Conservation (phyloP, 2,797 vertebrate genomes). For the Anolis apletophallus region DNA sequence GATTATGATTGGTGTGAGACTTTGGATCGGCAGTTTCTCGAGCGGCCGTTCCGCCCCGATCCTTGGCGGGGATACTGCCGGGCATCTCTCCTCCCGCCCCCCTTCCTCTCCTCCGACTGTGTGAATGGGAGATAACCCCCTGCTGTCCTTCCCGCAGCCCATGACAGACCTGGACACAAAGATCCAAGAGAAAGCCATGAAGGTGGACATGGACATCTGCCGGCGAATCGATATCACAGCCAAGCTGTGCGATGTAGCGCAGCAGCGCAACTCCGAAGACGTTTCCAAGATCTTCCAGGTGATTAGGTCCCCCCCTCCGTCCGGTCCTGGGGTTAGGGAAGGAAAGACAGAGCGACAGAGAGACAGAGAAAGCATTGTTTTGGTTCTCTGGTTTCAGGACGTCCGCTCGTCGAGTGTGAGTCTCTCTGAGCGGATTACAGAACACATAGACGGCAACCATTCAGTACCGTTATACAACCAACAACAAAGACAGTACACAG, state of each 20-base stretch:
- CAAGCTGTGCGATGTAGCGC: constrained; percentile 97
- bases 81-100: constrained; percentile 57
- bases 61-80: constrained; percentile 61
- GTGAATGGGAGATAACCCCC: constrained; percentile 75
- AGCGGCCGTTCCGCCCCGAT: background rate
- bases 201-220: constrained; percentile 99
- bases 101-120: constrained; percentile 56
- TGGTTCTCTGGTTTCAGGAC: background rate
- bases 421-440: too few species aligned
- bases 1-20: background rate
- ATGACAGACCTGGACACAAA: constrained; percentile 97
- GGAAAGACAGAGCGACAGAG: background rate
- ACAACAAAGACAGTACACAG: too few species aligned
- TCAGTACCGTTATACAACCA: too few species aligned
- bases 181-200: constrained; percentile 99
- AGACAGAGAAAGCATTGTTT: constrained; percentile 46
- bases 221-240: constrained; percentile 98
- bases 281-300: constrained; percentile 97
- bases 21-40: constrained; percentile 27
- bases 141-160: constrained; percentile 88
- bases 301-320: constrained; percentile 74
- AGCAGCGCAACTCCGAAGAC: constrained; percentile 99
- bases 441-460: too few species aligned
- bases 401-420: background rate
- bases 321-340: constrained; percentile 30